phyloP scores from a whole-genome alignment of 2,113 vertebrate species.

The Heterotis niloticus region DNA sequence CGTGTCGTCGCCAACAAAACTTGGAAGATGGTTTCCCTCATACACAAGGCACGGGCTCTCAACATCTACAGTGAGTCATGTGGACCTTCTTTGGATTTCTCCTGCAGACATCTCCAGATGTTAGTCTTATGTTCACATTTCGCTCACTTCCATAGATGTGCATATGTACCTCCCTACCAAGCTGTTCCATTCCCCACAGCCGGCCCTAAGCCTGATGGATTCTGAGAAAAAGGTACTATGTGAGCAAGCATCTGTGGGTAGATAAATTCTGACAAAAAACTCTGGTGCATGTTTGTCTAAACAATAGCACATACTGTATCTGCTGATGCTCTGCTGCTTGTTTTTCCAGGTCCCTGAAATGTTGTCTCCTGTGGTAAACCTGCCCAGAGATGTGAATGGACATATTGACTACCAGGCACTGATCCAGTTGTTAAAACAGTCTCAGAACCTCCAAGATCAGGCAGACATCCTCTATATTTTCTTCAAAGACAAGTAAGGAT shows the following conservation, averaged over 20 bases:
- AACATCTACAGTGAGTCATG: slow-evolving; percentile 77
- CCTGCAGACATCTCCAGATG: no score
- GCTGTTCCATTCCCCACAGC: slow-evolving; percentile 72
- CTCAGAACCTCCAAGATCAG: slow-evolving; percentile 87
- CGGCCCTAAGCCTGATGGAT: slow-evolving; percentile 67
- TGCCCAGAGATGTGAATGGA: no score
- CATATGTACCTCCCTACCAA: slow-evolving; percentile 86
- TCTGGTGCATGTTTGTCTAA: no score
- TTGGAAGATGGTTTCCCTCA: slow-evolving; percentile 77
- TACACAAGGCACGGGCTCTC: slow-evolving; percentile 81
- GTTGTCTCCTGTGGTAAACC: no score
- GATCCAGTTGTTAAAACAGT: slow-evolving; percentile 73
- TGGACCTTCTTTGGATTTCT: no score
- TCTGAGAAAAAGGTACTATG: no score
- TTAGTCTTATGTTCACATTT: no score
- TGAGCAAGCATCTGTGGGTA: no score
- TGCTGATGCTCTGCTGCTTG: no score
- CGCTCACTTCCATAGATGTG: slow-evolving; percentile 65
- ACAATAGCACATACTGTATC: no score
- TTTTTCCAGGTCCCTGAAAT: background rate
- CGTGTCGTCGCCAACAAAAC: slow-evolving; percentile 76
- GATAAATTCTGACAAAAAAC: no score
- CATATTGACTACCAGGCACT: slow-evolving; percentile 72
- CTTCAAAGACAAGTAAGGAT: slow-evolving; percentile 81
- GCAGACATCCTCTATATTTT: slow-evolving; percentile 85